Conservation (phyloP, 64 coral and sea anemone species). For the Montipora foliosa region DNA sequence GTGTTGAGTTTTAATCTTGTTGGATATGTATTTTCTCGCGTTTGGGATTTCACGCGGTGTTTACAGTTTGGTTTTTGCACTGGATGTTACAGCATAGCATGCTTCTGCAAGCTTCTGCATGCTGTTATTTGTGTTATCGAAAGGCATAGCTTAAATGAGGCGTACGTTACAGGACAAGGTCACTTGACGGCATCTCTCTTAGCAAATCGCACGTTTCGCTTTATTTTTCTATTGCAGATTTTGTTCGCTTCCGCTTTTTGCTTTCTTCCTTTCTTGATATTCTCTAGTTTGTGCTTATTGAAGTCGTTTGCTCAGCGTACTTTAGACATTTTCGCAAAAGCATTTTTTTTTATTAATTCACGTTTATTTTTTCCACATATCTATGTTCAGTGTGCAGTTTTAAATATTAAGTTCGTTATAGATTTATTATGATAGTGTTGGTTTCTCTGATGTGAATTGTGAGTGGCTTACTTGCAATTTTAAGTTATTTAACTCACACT, state of each 20-base stretch:
- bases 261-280: conserved; percentile 14
- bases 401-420: neutral
- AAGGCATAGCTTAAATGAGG: neutral
- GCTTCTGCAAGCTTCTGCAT: neutral
- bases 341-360: too few relatives aligned
- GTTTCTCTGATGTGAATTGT: neutral
- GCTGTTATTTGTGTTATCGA: neutral
- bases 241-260: neutral
- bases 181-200: neutral
- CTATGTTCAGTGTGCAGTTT: neutral
- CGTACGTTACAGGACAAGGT: neutral
- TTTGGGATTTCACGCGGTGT: neutral
- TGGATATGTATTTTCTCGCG: neutral
- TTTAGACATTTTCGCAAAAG: neutral
- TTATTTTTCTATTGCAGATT: conserved; percentile 3
- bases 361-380: neutral
- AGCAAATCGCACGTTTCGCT: neutral
- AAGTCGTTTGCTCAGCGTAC: neutral
- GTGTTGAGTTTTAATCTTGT: conserved; percentile 12
- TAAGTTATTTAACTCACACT: neutral
- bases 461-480: neutral
- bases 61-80: neutral
- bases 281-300: conserved; percentile 4
- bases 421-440: neutral
- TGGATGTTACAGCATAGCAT: neutral